Evolutionary conservation across 2,888 invertebrate genomes (phyloP), one percentile per base, ranked within the genome.

Genomic region (Prosopocoilus inquinatus): DNA sequence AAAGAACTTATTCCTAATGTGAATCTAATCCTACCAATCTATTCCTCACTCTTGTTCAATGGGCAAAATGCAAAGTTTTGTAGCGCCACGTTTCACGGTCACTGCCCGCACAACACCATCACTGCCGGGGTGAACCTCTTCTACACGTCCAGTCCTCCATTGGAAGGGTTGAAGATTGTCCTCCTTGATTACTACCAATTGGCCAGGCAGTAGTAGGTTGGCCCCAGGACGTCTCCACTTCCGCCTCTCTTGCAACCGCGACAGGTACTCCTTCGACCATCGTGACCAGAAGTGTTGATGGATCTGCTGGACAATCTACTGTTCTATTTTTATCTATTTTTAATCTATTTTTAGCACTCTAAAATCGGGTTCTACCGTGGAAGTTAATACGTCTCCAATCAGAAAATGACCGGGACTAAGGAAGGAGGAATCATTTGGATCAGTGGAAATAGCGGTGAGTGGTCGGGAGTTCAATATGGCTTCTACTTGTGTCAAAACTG

Each of bases 331-430:
- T 66, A 4, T 20, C n/a, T n/a, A n/a, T n/a, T 20, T n/a, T n/a
- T n/a, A n/a, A n/a, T n/a, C n/a, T 20, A 20, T 2, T 20, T 20
- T 20, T 4, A 20, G 3, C 20, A 5, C 20, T 28, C 20, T 2
- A 3, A 28, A 7, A 3, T 28, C 20, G 3, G 20, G 57, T 20
- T 61, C 60, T 4, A 58, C 46, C 2, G 61, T 49, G 0, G 44
- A 7, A 3, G 15, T 46, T 2, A 61, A 47, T 7, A 58, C 34
- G 16, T 46, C 39, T n/a, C n/a, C n/a, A n/a, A 69, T 56, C 1
- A 71, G 56, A 46, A 70, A 66, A 55, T 70, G 70, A 12, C 63
- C 67, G 5, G 68, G 69, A 1, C 67, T 67, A 5, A 70, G 45
- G 4, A 60, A 55, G 7, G 46, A 53, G 5, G 59, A 34, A 33